Evolutionary conservation across 53 echinoderm and acorn worm species (phyloP).

Genomic region (Antedon mediterranea): DNA sequence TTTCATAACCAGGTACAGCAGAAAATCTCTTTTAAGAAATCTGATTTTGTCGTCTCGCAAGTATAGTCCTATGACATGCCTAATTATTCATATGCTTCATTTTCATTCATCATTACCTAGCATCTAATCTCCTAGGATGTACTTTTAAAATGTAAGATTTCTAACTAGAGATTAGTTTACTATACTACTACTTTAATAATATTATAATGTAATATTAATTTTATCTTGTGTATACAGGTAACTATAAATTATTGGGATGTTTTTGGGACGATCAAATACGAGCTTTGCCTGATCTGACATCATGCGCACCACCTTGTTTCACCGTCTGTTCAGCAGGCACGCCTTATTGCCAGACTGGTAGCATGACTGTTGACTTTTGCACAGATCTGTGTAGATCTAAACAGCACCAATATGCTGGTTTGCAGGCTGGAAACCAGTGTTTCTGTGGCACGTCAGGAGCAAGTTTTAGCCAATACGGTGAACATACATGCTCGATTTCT

Average conservation of each 20-base stretch:
- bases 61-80: too few species aligned
- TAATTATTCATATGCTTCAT: too few species aligned
- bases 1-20: too few species aligned
- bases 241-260: not conserved
- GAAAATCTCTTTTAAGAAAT: too few species aligned
- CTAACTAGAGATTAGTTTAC: too few species aligned
- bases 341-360: not conserved
- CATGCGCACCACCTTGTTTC: not conserved
- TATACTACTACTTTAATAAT: too few species aligned
- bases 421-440: not conserved
- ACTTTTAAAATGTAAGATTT: too few species aligned
- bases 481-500: not conserved
- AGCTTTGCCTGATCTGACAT: not conserved
- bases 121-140: too few species aligned
- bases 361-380: not conserved
- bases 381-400: not conserved
- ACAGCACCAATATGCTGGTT: not conserved
- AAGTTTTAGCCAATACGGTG: not conserved
- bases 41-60: too few species aligned
- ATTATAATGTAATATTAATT: too few species aligned
- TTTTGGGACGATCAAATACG: not conserved
- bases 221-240: too few species aligned
- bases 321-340: not conserved
- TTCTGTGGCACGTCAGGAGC: not conserved
- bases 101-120: too few species aligned